Conservation (phyloP, 2,113 vertebrate species). For the Nothocercus julius region DNA sequence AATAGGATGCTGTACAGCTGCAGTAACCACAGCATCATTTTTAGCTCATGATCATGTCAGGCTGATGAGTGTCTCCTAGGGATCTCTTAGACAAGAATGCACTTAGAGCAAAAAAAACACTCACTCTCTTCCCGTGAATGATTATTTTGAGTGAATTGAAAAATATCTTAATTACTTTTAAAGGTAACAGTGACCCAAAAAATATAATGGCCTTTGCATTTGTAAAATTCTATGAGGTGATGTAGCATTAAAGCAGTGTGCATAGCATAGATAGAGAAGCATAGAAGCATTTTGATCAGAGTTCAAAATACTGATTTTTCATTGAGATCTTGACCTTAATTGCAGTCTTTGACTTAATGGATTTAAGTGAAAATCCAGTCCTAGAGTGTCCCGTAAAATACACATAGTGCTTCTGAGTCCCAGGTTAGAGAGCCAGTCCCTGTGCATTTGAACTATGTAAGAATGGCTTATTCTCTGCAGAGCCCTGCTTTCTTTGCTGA, state of each 20-base stretch:
- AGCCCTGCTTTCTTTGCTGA: background rate
- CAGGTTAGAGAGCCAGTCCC: background rate
- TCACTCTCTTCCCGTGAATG: background rate
- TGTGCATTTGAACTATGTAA: background rate
- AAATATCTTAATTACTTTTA: background rate
- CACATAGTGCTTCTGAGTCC: background rate
- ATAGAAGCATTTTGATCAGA: background rate
- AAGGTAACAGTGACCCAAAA: background rate
- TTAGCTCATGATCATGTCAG: background rate
- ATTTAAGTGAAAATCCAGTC: background rate
- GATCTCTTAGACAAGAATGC: background rate
- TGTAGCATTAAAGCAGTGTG: accelerated
- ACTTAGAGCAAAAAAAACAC: background rate
- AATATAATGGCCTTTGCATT: background rate
- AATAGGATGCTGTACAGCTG: background rate
- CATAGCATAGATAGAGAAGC: background rate
- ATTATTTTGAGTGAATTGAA: background rate
- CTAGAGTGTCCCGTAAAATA: background rate
- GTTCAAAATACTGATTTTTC: background rate
- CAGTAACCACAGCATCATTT: background rate
- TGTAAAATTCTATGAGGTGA: background rate
- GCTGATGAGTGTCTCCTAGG: background rate
- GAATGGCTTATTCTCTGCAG: background rate
- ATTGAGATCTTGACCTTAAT: background rate
- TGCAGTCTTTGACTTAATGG: background rate